A percentile compares a stretch with the other conserved stretches of the same genome.
phyloP scores from a whole-genome alignment of 2,113 vertebrate species.

The Zingel zingel region DNA sequence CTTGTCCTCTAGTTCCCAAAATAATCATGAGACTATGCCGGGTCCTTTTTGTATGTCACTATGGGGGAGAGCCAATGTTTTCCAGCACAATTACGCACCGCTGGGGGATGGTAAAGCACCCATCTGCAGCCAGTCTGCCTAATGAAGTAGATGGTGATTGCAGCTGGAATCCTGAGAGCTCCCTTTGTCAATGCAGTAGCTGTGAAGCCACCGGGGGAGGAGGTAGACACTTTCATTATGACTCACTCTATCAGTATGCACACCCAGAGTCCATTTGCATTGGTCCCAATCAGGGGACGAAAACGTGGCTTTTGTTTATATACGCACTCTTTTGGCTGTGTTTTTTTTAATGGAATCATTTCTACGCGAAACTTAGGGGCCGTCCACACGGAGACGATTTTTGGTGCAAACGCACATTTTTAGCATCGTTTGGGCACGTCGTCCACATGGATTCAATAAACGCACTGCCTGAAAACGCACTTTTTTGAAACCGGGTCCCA shows the following conservation, averaged over 20 bases:
- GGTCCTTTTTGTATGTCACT: constrained; percentile 13
- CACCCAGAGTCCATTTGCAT: constrained; percentile 25
- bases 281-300: neutral
- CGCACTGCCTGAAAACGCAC: no score
- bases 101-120: constrained; percentile 47
- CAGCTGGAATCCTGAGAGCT: constrained; percentile 53
- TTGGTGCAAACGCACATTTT: no score
- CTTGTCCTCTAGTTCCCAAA: neutral
- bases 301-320: neutral
- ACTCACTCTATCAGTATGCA: constrained; percentile 15
- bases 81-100: constrained; percentile 33
- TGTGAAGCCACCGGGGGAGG: constrained; percentile 23
- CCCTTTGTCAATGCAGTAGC: constrained; percentile 32
- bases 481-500: no score
- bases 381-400: no score
- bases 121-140: constrained; percentile 68
- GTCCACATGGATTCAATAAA: no score
- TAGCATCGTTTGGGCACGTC: no score
- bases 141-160: constrained; percentile 70
- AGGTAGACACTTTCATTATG: constrained; percentile 37
- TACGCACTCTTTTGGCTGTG: neutral
- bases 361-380: neutral
- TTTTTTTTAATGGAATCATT: constrained; percentile 3
- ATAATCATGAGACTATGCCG: constrained; percentile 8
- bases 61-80: constrained; percentile 33